These are phyloP conservation scores for Parapristionchus giblindavisi DNA, from an alignment of 2,888 invertebrate species.

Conservation along the genomic window DNA sequence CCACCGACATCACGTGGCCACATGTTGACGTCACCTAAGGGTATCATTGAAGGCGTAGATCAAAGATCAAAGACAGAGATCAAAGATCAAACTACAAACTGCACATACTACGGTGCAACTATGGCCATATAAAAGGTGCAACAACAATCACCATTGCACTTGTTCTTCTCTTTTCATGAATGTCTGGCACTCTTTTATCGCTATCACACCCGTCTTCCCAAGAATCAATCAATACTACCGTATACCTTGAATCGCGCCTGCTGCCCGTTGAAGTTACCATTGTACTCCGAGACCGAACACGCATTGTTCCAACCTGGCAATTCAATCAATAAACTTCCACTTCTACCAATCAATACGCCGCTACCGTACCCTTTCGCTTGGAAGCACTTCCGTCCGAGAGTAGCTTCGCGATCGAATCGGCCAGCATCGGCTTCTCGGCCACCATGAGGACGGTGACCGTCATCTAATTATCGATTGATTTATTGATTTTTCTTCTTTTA, in stretches of 20 bases:
- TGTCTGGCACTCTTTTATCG: neutral
- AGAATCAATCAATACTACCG: conserved; percentile 10
- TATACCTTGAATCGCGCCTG: conserved; percentile 78
- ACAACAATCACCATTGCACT: neutral
- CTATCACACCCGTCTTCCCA: too few species aligned
- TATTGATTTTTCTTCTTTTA: too few species aligned
- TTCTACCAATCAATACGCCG: neutral
- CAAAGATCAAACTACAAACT: too few species aligned
- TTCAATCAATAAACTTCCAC: neutral
- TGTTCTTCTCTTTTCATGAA: conserved; percentile 75
- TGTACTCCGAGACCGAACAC: conserved; percentile 94
- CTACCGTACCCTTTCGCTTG: conserved; percentile 77
- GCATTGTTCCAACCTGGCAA: conserved; percentile 84
- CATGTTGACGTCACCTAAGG: conserved; percentile 95
- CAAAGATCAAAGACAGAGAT: too few species aligned
- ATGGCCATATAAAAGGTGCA: neutral
- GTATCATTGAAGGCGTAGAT: too few species aligned
- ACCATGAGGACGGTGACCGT: conserved; percentile 82
- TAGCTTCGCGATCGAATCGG: conserved; percentile 90
- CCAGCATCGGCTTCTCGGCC: conserved; percentile 93
- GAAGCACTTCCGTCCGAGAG: conserved; percentile 85
- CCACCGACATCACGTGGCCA: conserved; percentile 95
- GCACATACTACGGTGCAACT: neutral
- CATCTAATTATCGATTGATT: conserved; percentile 42
- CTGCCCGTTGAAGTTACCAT: conserved; percentile 79